Evolutionary conservation across 2,888 invertebrate species (phyloP), one percentile per base, ranked within the genome.

Genomic region (Noctua fimbriata): DNA sequence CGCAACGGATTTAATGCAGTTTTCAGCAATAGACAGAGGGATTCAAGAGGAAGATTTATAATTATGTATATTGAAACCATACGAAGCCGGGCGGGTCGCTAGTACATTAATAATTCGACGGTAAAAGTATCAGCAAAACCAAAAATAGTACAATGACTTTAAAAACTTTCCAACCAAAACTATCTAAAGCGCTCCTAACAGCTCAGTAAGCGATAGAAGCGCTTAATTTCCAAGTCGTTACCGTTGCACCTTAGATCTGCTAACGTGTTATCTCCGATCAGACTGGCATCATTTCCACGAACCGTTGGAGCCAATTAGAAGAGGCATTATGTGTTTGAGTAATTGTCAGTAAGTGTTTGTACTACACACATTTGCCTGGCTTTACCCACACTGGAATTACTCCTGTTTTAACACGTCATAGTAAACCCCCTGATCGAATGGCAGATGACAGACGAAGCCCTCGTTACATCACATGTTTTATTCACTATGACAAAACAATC

Each of bases 151-250:
- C 44, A 75, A 55, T 24, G 1, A 36, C 18, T 16, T 41, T 41
- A 28, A 55, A 60, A 63, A 55, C 14, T 49, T 14, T 21, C 18
- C 21, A 47, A 79, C 14, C 18, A 52, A 49, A 79, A n/a, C 10
- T 9, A 36, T 28, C 16, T 18, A 18, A 32, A 80, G 67, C n/a
- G n/a, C n/a, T 18, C 14, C 36, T 52, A 49, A 55, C 41, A 21
- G 79, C 58, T 41, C 7, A 67, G 41, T 60, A 67, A 80, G 79
- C 79, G 49, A 36, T 84, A 67, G 78, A 84, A 84, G 14, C 79
- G 66, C 79, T 80, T 78, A 14, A 28, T 84, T 67, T 18, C 10
- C n/a, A 52, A 84, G 52, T 52, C 58, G 32, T 80, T 60, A 78
- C 49, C 58, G 60, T 60, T 67, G 58, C 55, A 67, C 60, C 67